These are phyloP conservation scores for Drosophila limbata DNA, from an alignment of 2,888 invertebrate genomes.

Conservation along the genomic window DNA sequence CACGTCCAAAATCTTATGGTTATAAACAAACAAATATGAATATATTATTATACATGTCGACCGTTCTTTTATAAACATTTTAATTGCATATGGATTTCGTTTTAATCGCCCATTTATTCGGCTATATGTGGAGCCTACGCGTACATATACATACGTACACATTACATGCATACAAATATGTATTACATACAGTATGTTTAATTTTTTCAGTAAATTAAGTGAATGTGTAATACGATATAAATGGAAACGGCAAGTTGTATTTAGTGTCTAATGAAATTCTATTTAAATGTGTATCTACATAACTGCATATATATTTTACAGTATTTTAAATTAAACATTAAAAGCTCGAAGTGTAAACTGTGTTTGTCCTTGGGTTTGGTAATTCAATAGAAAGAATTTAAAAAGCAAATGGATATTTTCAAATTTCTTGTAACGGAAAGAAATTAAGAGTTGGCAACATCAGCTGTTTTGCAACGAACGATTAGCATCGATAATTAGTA, in stretches of 20 bases:
- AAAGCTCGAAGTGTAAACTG: slow-evolving; percentile 39
- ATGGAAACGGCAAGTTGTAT: slow-evolving; percentile 67
- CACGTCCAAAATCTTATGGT: slow-evolving; percentile 57
- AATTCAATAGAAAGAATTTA: not conserved
- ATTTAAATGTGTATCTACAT: slow-evolving; percentile 73
- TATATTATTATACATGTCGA: slow-evolving; percentile 47
- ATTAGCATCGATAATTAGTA: slow-evolving; percentile 36
- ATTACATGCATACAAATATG: slow-evolving; percentile 19
- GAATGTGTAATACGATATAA: slow-evolving; percentile 58
- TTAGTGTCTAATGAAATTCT: slow-evolving; percentile 69
- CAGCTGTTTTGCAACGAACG: not conserved
- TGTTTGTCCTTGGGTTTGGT: not conserved
- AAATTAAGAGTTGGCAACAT: not conserved
- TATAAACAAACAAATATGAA: slow-evolving; percentile 32
- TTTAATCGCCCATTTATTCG: slow-evolving; percentile 28
- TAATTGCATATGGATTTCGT: slow-evolving; percentile 33
- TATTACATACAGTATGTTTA: slow-evolving; percentile 26
- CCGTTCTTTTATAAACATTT: slow-evolving; percentile 22
- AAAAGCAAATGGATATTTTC: no score
- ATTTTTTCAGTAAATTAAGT: slow-evolving; percentile 58
- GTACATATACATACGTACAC: slow-evolving; percentile 22
- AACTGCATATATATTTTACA: slow-evolving; percentile 73
- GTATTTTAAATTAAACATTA: slow-evolving; percentile 75
- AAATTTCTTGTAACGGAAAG: slow-evolving; percentile 3
- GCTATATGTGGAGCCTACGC: slow-evolving; percentile 15